Base-by-base conservation (phyloP, 1,140 invertebrate species). In the Elymnias hypermnestra region DNA sequence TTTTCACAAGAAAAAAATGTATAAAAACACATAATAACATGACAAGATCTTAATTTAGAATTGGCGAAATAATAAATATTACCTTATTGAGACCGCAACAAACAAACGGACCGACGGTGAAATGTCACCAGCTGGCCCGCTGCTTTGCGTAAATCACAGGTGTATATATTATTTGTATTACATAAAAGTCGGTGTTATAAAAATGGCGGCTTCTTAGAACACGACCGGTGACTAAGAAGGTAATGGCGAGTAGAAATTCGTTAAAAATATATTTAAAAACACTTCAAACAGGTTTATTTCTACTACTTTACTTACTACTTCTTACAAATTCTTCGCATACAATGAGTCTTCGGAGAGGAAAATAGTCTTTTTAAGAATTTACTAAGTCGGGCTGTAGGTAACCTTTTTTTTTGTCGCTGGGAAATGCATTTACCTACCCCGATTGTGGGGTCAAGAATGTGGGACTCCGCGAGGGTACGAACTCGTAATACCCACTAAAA, bases 111-210 rank as follows among this genome's bases (percentile, higher is more conserved):
- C 47, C 5, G 19, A 39, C 35, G 39, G 37, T 19, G 17, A 38
- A 48, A 48, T 49, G 45, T 41, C 40, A 52, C 23, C 47, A 42
- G 38, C 21, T 37, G 42, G 22, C 3, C 12, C 1, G 7, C 12
- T 29, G 15, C 13, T 28, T 47, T 21, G 13, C 35, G 33, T 49
- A 53, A 53, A 58, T 63, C 59, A 43, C 26, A 8, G 28, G 22
- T 35, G 47, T 33, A 29, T 31, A 31, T 15, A 33, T 33, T 58
- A 58, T 63, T 63, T 46, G 49, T 58, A 63, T 58, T 58, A 58
- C 48, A 63, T 63, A 53, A 63, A 62, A 50, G 57, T 49, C 48
- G 36, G 51, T 47, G 45, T 57, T 46, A 52, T 62, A 50, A 55
- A 36, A 48, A 53, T 39, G 23, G 18, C 38, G n/a, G 23, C 25